Conservation (phyloP, 2,888 invertebrate genomes). For the Clepsis dumicolana region DNA sequence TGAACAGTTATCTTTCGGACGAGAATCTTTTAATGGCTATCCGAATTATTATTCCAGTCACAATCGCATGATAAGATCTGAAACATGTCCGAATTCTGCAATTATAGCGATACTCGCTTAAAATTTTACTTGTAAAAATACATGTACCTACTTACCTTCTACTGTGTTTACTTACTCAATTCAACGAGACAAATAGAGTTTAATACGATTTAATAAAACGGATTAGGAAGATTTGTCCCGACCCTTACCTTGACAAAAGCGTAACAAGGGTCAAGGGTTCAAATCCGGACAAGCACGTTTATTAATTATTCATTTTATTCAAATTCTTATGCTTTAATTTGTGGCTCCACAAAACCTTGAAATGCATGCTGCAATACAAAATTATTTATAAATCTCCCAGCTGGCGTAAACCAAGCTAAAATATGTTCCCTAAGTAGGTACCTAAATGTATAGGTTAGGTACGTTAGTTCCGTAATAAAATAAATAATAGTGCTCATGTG, state of each 20-base stretch:
- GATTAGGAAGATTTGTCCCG: slow-evolving; percentile 2
- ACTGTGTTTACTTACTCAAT: background rate
- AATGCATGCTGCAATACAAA: background rate
- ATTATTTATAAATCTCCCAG: too few relatives aligned
- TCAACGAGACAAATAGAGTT: slow-evolving; percentile 11
- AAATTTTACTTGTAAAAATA: background rate
- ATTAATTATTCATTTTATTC: slow-evolving; percentile 3
- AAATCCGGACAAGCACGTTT: slow-evolving; percentile 1
- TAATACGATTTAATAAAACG: slow-evolving; percentile 5
- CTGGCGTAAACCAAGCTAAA: background rate
- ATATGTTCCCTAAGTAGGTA: background rate
- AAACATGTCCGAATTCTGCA: slow-evolving; percentile 54
- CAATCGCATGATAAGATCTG: slow-evolving; percentile 60
- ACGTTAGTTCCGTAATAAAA: too few relatives aligned
- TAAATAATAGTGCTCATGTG: too few relatives aligned
- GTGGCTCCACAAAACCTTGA: background rate
- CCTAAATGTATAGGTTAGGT: too few relatives aligned
- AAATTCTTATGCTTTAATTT: background rate
- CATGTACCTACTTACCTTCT: background rate
- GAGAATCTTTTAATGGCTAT: slow-evolving; percentile 64
- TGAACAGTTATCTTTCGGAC: slow-evolving; percentile 72
- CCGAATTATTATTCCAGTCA: slow-evolving; percentile 67
- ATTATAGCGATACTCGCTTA: slow-evolving; percentile 43
- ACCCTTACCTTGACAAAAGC: slow-evolving; percentile 10
- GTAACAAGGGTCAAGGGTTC: slow-evolving; percentile 14